phyloP scores from a whole-genome alignment of 2,113 vertebrate species.

The Barnardius zonarius region DNA sequence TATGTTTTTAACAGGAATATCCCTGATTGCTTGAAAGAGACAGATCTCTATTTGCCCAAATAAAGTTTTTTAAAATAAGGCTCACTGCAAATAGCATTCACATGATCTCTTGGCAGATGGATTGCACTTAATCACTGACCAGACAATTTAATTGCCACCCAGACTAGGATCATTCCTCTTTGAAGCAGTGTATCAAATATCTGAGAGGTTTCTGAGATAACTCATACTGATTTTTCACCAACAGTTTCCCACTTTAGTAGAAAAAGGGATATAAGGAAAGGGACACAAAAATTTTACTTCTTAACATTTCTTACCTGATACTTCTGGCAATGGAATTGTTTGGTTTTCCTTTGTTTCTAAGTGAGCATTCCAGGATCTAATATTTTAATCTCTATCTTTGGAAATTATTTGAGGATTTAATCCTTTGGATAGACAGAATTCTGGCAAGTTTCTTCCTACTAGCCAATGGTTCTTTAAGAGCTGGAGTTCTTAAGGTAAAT shows the following conservation, averaged over 20 bases:
- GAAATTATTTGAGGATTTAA: background rate
- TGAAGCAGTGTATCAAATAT: background rate
- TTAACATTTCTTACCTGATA: background rate
- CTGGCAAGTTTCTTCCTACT: background rate
- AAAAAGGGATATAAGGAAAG: background rate
- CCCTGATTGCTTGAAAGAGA: background rate
- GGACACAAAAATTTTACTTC: background rate
- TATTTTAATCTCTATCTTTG: background rate
- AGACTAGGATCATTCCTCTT: background rate
- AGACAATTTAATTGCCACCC: background rate
- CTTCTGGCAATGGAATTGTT: background rate
- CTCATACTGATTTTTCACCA: background rate
- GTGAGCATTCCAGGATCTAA: background rate
- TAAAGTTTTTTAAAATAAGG: background rate
- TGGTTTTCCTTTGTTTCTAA: background rate
- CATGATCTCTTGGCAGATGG: background rate
- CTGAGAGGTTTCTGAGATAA: background rate
- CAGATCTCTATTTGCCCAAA: background rate
- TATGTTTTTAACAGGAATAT: fast-evolving
- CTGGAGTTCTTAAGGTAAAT: background rate
- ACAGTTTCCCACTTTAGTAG: background rate
- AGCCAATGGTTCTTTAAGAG: background rate
- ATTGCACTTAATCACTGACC: background rate
- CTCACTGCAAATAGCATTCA: background rate
- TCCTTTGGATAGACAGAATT: background rate